These are phyloP conservation scores for Petrocephalus microphthalmus DNA, from an alignment of 2,113 vertebrate genomes.

Conservation along the genomic window DNA sequence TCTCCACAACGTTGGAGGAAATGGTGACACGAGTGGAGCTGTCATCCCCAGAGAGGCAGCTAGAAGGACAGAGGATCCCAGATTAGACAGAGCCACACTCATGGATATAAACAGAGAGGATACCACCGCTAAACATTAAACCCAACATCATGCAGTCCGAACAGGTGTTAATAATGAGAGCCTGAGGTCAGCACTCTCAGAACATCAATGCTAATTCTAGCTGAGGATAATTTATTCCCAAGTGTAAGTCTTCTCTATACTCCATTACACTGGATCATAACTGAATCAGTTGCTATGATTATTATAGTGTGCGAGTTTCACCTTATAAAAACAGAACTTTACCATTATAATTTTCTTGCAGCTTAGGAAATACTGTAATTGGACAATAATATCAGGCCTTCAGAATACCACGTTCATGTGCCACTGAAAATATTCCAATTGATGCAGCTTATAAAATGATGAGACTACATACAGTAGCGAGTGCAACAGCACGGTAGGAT, in stretches of 20 bases:
- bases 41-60: constrained; percentile 87
- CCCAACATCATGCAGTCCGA: background rate
- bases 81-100: background rate
- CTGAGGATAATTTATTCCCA: background rate
- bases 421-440: background rate
- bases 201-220: background rate
- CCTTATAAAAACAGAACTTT: background rate
- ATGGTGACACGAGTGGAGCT: constrained; percentile 82
- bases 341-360: background rate
- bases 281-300: background rate
- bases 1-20: constrained; percentile 82
- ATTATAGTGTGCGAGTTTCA: background rate
- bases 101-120: background rate
- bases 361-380: background rate
- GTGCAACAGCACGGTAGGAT: background rate
- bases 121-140: background rate
- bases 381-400: background rate
- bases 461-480: background rate
- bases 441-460: background rate
- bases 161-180: background rate
- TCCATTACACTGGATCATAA: background rate
- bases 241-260: background rate
- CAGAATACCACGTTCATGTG: too few relatives aligned
- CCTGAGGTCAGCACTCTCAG: background rate
- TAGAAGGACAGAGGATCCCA: constrained; percentile 40